Conservation (phyloP, 2,113 vertebrate genomes). For the Campylorhamphus procurvoides region DNA sequence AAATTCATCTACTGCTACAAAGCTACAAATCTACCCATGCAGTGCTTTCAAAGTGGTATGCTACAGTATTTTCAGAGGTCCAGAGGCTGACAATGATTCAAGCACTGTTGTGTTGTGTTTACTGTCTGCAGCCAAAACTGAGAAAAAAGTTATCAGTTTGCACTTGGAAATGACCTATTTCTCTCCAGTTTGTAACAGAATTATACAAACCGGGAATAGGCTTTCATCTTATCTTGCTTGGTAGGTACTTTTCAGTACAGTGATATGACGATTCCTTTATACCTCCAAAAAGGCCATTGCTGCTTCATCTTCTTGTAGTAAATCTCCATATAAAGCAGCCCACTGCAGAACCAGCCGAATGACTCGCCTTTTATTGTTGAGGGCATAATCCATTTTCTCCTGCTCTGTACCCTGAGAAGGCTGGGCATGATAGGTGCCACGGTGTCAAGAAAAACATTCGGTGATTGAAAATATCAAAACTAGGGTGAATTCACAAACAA, state of each 20-base stretch:
- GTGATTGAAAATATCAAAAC: neutral
- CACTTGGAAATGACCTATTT: neutral
- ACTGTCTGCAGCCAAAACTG: neutral
- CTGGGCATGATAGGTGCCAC: conserved; percentile 90
- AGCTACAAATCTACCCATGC: neutral
- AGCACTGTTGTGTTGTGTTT: neutral
- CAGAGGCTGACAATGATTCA: neutral
- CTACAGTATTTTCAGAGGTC: neutral
- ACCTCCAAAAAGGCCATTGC: conserved; percentile 91
- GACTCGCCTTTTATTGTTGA: conserved; percentile 94
- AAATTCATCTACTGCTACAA: neutral
- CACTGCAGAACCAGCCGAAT: conserved; percentile 91
- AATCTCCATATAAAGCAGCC: conserved; percentile 83
- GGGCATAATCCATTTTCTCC: conserved; percentile 93
- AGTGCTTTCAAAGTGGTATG: neutral
- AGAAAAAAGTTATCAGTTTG: neutral
- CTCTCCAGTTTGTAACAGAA: neutral
- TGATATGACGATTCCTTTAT: neutral
- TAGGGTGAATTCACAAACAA: neutral
- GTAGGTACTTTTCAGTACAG: neutral
- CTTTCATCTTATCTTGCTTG: neutral
- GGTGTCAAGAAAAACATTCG: conserved; percentile 82
- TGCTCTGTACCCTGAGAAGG: conserved; percentile 94
- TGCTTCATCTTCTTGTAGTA: conserved; percentile 89
- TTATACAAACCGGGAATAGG: neutral